A percentile compares a stretch with the other conserved stretches of the same genome.
These are phyloP conservation scores for Brachionichthys hirsutus DNA, from an alignment of 2,113 vertebrate genomes.

Conservation along the genomic window DNA sequence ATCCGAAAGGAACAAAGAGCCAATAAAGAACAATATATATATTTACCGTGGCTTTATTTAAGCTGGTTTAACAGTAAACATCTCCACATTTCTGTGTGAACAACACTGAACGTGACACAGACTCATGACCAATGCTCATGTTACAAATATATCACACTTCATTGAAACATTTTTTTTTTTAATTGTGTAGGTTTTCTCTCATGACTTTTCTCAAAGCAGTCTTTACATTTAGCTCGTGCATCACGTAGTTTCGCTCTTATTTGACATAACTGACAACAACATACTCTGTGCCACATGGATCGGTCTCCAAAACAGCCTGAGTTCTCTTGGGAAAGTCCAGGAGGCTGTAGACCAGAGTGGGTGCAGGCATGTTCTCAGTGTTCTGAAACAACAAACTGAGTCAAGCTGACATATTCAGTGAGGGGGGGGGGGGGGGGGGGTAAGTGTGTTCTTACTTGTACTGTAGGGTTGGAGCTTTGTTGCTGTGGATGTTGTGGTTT, in stretches of 20 bases:
- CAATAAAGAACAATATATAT: too few relatives aligned
- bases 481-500: conserved; percentile 3
- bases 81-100: too few relatives aligned
- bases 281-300: conserved; percentile 43
- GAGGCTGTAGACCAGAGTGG: conserved; percentile 57
- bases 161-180: not conserved
- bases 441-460: conserved; percentile 37
- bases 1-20: too few relatives aligned
- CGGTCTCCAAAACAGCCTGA: not conserved
- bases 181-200: not conserved
- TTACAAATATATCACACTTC: too few relatives aligned
- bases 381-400: conserved; percentile 33
- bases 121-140: too few relatives aligned
- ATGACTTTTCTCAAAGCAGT: conserved; percentile 1
- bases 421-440: not conserved
- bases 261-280: conserved; percentile 39
- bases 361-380: not conserved
- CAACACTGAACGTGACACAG: too few relatives aligned
- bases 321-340: conserved; percentile 63
- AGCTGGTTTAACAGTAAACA: too few relatives aligned
- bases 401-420: not conserved
- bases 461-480: conserved; percentile 14
- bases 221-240: not conserved
- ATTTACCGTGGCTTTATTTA: too few relatives aligned
- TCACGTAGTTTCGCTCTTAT: conserved; percentile 17